These are phyloP conservation scores for Smittia sp. DNA, from an alignment of 2,888 invertebrate species.

Conservation along the genomic window DNA sequence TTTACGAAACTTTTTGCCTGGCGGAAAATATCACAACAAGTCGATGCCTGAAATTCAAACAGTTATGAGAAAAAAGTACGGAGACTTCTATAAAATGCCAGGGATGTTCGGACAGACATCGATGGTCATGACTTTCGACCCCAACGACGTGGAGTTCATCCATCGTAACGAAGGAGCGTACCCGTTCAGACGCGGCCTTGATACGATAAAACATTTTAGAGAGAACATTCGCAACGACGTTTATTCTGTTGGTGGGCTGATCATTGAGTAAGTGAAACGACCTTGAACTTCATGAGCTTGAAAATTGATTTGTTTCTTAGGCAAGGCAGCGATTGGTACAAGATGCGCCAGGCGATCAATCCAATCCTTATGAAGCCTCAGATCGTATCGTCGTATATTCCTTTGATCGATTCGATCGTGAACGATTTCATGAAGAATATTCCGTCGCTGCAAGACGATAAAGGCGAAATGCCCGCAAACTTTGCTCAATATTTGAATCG, in stretches of 20 bases:
- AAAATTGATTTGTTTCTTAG: constrained; percentile 46
- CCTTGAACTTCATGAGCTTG: neutral
- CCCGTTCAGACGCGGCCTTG: constrained; percentile 52
- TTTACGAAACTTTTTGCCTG: neutral
- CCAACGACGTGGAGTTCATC: constrained; percentile 55
- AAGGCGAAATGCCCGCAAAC: constrained; percentile 22
- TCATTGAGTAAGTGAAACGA: constrained; percentile 46
- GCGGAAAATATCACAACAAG: constrained; percentile 18
- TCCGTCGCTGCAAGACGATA: neutral
- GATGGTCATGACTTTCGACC: constrained; percentile 54
- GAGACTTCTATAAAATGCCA: constrained; percentile 53
- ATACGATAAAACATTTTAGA: constrained; percentile 52
- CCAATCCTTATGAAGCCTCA: constrained; percentile 65
- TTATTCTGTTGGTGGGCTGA: constrained; percentile 48
- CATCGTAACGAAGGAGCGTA: constrained; percentile 55
- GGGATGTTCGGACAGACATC: constrained; percentile 50
- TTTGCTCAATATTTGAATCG: neutral
- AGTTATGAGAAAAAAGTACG: constrained; percentile 47
- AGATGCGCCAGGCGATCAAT: constrained; percentile 56
- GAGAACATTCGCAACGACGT: constrained; percentile 50
- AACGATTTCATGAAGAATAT: constrained; percentile 47
- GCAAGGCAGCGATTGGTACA: constrained; percentile 62
- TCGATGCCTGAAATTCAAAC: neutral
- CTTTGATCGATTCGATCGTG: constrained; percentile 56
- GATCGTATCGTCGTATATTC: constrained; percentile 56